Percentiles rank a stretch among this genome's conserved stretches.
Evolutionary conservation across 2,797 vertebrate genomes (phyloP).

Genomic region (Ammospiza maritima): DNA sequence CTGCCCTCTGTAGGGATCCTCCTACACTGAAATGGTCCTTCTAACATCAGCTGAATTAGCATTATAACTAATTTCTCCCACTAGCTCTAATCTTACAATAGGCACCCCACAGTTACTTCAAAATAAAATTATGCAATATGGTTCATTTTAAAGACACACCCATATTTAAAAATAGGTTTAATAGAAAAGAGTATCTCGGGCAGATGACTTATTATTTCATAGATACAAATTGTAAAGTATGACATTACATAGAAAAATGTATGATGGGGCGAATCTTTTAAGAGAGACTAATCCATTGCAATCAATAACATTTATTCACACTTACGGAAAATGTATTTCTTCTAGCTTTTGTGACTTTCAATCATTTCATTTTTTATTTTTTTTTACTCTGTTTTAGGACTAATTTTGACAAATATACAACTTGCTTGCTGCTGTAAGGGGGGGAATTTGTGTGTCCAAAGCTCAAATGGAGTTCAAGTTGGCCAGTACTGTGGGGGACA

Average conservation of each 20-base stretch:
- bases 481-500: no score
- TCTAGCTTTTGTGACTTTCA: not conserved
- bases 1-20: not conserved
- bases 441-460: not conserved
- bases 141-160: not conserved
- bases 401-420: not conserved
- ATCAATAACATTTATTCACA: not conserved
- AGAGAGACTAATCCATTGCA: not conserved
- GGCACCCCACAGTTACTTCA: fast-evolving
- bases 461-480: not conserved
- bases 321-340: not conserved
- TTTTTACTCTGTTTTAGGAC: not conserved
- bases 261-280: not conserved
- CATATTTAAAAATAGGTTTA: not conserved
- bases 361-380: not conserved
- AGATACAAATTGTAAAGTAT: not conserved
- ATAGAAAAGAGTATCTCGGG: not conserved
- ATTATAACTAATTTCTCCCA: not conserved
- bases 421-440: not conserved
- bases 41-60: not conserved
- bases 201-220: not conserved
- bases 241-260: not conserved
- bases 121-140: not conserved
- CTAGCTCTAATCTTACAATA: not conserved
- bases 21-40: not conserved